Evolutionary conservation across 1,140 invertebrate genomes (phyloP).

Genomic region (Harlomillsia oculata): DNA sequence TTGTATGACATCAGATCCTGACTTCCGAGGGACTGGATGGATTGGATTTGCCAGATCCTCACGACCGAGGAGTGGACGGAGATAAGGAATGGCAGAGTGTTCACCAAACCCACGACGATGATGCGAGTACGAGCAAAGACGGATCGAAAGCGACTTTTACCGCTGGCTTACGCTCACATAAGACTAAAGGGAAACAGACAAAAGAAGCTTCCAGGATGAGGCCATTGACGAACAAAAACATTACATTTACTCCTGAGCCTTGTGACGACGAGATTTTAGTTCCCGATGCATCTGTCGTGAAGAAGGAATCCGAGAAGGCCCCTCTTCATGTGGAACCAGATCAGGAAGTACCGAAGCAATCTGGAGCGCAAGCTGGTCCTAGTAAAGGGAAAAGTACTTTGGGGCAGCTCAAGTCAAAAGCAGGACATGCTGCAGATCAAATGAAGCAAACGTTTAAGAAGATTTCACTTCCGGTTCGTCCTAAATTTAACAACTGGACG

Average conservation of each 20-base stretch:
- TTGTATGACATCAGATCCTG: conserved; percentile 30
- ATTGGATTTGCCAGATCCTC: conserved; percentile 31
- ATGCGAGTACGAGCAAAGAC: not conserved
- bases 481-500: conserved; percentile 41
- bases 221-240: conserved; percentile 23
- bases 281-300: not conserved
- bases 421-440: conserved; percentile 24
- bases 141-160: conserved; percentile 19
- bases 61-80: conserved; percentile 31
- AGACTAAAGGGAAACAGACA: conserved; percentile 1
- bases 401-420: conserved; percentile 15
- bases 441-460: conserved; percentile 42
- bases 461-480: conserved; percentile 42
- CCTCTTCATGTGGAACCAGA: too few species aligned
- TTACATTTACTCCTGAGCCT: conserved; percentile 11
- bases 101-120: conserved; percentile 6
- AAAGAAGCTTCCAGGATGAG: conserved; percentile 15
- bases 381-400: conserved; percentile 10
- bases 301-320: too few species aligned
- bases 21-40: conserved; percentile 34
- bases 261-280: not conserved
- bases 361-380: conserved; percentile 1
- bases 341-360: not conserved
- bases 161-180: conserved; percentile 21
- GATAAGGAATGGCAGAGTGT: conserved; percentile 30